Percentiles rank a stretch among this genome's conserved stretches.
Evolutionary conservation across 2,888 invertebrate species (phyloP).

Genomic region (Portevinia maculata): DNA sequence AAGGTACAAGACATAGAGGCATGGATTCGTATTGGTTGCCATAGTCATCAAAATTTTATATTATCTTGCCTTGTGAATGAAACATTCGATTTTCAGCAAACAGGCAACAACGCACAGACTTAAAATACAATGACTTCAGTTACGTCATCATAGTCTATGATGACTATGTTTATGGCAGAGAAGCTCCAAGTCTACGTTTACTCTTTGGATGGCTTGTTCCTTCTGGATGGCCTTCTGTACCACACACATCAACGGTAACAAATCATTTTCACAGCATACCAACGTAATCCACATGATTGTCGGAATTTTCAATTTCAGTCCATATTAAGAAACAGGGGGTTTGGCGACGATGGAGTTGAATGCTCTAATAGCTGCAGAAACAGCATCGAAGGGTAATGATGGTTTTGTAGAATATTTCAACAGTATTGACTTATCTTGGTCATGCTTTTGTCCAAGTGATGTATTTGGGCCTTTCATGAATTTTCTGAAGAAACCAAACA

Average conservation of each 20-base stretch:
- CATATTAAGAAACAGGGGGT: not conserved
- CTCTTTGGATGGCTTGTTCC: not conserved
- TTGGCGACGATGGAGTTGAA: constrained; percentile 23
- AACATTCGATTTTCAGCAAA: not conserved
- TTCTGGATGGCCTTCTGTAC: not conserved
- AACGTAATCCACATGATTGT: constrained; percentile 54
- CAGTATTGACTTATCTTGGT: not conserved
- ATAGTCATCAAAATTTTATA: constrained; percentile 37
- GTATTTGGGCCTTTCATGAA: constrained; percentile 9
- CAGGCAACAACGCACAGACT: not conserved
- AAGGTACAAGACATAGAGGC: not conserved
- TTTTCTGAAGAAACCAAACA: constrained; percentile 9
- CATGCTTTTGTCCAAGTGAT: constrained; percentile 23
- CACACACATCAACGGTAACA: constrained; percentile 32
- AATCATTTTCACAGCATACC: constrained; percentile 58
- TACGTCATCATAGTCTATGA: constrained; percentile 26
- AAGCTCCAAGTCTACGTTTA: not conserved
- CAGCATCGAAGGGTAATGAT: constrained; percentile 21
- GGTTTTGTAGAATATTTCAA: constrained; percentile 26
- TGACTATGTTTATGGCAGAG: constrained; percentile 30
- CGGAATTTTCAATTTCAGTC: constrained; percentile 48
- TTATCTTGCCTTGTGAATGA: constrained; percentile 39
- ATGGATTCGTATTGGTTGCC: not conserved
- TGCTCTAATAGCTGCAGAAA: not conserved
- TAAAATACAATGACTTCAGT: not conserved